Evolutionary conservation across 2,888 invertebrate species (phyloP).

Genomic region (Noctua janthina): DNA sequence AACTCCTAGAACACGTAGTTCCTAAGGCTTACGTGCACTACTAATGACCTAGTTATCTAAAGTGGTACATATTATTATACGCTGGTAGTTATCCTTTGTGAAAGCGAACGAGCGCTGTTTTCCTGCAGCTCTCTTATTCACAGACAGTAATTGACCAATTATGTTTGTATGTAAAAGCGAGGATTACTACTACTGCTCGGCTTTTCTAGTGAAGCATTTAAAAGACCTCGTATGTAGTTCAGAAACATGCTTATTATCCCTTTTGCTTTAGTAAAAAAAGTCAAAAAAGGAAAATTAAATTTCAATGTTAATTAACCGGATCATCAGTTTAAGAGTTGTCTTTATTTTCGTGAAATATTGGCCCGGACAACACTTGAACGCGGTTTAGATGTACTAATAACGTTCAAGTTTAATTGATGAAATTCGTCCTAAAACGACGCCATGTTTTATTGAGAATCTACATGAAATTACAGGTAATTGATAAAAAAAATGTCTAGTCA

Average conservation of each 20-base stretch:
- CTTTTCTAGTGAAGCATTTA: constrained; percentile 38
- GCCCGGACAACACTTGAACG: neutral
- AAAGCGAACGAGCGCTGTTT: constrained; percentile 61
- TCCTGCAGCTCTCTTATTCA: constrained; percentile 61
- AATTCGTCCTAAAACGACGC: neutral
- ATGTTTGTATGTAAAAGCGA: constrained; percentile 58
- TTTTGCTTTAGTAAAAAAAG: neutral
- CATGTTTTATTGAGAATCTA: neutral
- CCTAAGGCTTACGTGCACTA: constrained; percentile 39
- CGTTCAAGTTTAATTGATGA: neutral
- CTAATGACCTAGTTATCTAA: constrained; percentile 58
- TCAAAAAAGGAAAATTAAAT: neutral
- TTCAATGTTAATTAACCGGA: neutral
- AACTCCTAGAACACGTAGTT: constrained; percentile 32
- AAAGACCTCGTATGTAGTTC: neutral
- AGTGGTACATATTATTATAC: constrained; percentile 52
- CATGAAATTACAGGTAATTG: neutral
- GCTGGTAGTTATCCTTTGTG: constrained; percentile 55
- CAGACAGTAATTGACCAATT: constrained; percentile 64
- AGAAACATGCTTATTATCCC: neutral
- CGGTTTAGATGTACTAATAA: neutral
- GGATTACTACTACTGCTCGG: constrained; percentile 37
- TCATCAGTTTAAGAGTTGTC: neutral
- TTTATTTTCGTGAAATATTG: neutral
- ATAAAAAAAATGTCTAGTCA: constrained; percentile 11